phyloP scores from a whole-genome alignment of 2,113 vertebrate species.

The Alectura lathami region DNA sequence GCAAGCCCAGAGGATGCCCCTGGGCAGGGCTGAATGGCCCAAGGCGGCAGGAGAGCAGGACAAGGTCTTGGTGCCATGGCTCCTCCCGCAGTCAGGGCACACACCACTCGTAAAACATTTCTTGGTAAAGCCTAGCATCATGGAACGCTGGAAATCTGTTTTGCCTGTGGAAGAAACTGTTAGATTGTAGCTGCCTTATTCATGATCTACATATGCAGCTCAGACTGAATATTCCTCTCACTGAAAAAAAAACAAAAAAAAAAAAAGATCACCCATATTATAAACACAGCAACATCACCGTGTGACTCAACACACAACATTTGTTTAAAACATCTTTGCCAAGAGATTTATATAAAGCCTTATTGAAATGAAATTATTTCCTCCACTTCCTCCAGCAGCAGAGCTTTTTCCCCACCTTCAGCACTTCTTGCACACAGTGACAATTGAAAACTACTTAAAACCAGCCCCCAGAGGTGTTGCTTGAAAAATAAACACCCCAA shows the following conservation, averaged over 20 bases:
- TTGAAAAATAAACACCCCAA: neutral
- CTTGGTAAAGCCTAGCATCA: neutral
- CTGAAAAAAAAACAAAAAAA: neutral
- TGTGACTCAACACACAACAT: neutral
- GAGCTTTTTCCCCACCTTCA: neutral
- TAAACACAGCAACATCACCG: neutral
- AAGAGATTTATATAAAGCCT: neutral
- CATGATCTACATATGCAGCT: neutral
- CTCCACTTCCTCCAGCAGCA: neutral
- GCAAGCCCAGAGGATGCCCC: neutral
- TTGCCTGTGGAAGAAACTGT: neutral
- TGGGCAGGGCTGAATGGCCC: neutral
- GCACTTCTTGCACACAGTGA: neutral
- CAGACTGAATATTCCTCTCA: neutral
- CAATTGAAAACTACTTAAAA: neutral
- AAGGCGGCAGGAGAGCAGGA: neutral
- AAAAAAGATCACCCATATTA: neutral
- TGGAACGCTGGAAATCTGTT: neutral
- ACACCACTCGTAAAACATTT: neutral
- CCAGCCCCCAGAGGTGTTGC: neutral
- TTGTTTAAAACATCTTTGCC: neutral
- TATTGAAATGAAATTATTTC: neutral
- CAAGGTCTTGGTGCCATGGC: neutral
- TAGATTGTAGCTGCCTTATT: neutral
- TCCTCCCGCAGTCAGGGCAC: neutral